These are phyloP conservation scores for Leptothorax acervorum DNA, from an alignment of 2,888 invertebrate species.

Conservation along the genomic window DNA sequence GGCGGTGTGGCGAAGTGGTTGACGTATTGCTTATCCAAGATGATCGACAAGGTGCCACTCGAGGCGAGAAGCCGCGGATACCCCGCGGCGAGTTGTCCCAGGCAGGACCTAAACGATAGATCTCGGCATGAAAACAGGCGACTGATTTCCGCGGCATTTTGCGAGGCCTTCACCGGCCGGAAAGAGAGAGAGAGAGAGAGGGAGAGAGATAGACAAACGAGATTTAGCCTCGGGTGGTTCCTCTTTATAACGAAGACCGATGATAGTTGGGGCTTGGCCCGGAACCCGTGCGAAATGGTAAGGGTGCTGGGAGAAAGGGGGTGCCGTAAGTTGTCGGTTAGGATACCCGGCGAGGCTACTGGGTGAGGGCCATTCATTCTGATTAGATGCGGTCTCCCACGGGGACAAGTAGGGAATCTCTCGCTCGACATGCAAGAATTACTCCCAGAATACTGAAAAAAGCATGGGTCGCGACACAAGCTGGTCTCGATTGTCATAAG, in stretches of 20 bases:
- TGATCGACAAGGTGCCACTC: constrained; percentile 73
- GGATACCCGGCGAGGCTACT: constrained; percentile 76
- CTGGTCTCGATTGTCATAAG: constrained; percentile 54
- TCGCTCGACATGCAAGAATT: constrained; percentile 71
- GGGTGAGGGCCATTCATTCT: constrained; percentile 82
- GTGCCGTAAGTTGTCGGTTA: constrained; percentile 77
- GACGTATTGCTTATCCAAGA: constrained; percentile 69
- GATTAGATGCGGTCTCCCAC: constrained; percentile 82
- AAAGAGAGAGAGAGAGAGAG: constrained; percentile 53
- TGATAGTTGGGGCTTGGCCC: constrained; percentile 77
- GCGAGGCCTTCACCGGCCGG: constrained; percentile 15
- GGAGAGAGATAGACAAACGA: constrained; percentile 75
- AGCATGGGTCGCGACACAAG: constrained; percentile 50
- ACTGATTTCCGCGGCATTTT: constrained; percentile 57
- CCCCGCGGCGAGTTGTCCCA: constrained; percentile 41
- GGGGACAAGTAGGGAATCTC: constrained; percentile 76
- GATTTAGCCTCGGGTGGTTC: constrained; percentile 77
- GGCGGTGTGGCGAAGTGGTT: constrained; percentile 47
- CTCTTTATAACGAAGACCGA: constrained; percentile 84
- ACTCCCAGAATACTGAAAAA: constrained; percentile 67
- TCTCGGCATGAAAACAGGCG: constrained; percentile 42
- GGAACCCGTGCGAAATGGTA: constrained; percentile 65
- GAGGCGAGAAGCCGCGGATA: constrained; percentile 40
- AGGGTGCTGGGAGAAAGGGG: constrained; percentile 40
- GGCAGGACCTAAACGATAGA: constrained; percentile 58